Evolutionary conservation across 2,888 invertebrate genomes (phyloP).

Genomic region (Holacanthella duospinosa): DNA sequence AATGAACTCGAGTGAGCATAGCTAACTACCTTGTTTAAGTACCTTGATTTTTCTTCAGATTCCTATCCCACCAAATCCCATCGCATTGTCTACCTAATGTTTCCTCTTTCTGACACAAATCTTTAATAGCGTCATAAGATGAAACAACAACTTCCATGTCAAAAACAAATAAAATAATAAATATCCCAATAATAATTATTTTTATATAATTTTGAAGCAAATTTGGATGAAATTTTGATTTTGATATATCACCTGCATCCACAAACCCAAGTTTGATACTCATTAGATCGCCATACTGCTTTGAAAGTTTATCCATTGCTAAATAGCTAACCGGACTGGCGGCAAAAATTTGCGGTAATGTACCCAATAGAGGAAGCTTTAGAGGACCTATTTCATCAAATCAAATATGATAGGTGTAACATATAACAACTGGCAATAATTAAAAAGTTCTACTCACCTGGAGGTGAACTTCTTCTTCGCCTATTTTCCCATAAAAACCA

Average conservation of each 20-base stretch:
- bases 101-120: constrained; percentile 5
- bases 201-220: not conserved
- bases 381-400: not conserved
- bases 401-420: not conserved
- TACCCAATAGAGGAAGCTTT: not conserved
- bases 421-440: not conserved
- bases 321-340: not conserved
- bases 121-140: constrained; percentile 7
- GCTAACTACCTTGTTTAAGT: not conserved
- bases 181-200: not conserved
- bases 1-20: no score
- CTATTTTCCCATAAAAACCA: not conserved
- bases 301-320: not conserved
- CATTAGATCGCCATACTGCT: not conserved
- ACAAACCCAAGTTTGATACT: constrained; percentile 5
- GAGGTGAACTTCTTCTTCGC: not conserved
- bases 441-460: not conserved
- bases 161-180: no score
- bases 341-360: not conserved
- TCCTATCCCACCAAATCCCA: constrained; percentile 9
- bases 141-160: not conserved
- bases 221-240: no score
- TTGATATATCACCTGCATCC: constrained; percentile 1
- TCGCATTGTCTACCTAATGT: constrained; percentile 6
- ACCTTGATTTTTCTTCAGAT: constrained; percentile 9